Percentiles rank a stretch among this genome's conserved stretches.
Evolutionary conservation across 2,797 vertebrate species (phyloP).

Genomic region (Melanotaenia parkinsoni): DNA sequence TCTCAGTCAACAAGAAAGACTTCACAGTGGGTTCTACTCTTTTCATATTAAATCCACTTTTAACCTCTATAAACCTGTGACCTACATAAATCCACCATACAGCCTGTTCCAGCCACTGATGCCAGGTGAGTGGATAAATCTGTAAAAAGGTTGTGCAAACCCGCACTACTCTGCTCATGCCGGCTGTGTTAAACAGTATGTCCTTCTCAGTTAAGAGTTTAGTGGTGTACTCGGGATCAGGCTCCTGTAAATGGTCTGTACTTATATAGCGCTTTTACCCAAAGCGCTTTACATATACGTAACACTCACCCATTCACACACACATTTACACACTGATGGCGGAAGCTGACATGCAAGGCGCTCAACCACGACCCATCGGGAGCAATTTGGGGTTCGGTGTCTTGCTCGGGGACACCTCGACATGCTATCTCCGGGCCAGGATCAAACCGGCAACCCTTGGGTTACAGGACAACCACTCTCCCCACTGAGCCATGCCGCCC

Average conservation of each 20-base stretch:
- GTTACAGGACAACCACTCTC: too few species aligned
- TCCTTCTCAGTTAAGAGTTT: slow-evolving; percentile 13
- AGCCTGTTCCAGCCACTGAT: slow-evolving; percentile 38
- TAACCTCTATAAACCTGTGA: slow-evolving; percentile 53
- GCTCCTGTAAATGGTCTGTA: neutral
- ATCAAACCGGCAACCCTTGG: too few species aligned
- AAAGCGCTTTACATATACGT: too few species aligned
- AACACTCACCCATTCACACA: too few species aligned
- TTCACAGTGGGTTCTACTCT: slow-evolving; percentile 13
- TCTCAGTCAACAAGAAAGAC: slow-evolving; percentile 6
- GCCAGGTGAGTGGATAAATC: slow-evolving; percentile 50
- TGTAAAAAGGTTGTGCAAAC: slow-evolving; percentile 18
- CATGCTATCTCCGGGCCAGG: too few species aligned
- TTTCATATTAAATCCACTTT: slow-evolving; percentile 54
- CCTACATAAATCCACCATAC: slow-evolving; percentile 42
- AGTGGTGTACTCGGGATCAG: slow-evolving; percentile 14
- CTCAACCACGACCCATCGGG: too few species aligned
- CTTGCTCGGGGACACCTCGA: too few species aligned
- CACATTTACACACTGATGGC: too few species aligned
- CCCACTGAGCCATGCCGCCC: too few species aligned
- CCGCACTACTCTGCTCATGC: slow-evolving; percentile 20
- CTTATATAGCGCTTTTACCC: too few species aligned
- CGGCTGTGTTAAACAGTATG: slow-evolving; percentile 15
- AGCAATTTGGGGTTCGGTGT: too few species aligned
- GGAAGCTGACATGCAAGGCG: too few species aligned